Conservation (phyloP, 2,888 invertebrate species). For the Brenthis ino region DNA sequence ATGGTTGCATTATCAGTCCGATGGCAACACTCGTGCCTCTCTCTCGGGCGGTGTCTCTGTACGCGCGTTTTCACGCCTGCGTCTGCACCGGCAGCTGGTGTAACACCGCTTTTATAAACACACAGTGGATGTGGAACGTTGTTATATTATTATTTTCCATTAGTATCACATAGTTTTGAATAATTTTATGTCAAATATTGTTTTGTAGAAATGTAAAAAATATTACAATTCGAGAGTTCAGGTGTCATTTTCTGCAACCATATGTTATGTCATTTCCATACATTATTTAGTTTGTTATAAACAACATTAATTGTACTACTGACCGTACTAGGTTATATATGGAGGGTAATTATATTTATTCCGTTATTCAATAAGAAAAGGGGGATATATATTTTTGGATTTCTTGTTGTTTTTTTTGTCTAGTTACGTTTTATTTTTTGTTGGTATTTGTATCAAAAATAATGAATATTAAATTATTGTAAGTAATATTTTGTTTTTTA, state of each 20-base stretch:
- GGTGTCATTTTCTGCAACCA: no score
- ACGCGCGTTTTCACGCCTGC: slow-evolving; percentile 68
- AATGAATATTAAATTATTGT: not conserved
- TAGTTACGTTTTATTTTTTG: not conserved
- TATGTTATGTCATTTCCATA: no score
- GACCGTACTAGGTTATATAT: no score
- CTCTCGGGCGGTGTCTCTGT: slow-evolving; percentile 64
- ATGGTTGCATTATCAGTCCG: slow-evolving; percentile 65
- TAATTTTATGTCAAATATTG: not conserved
- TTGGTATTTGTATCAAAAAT: not conserved
- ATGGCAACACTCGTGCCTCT: slow-evolving; percentile 65
- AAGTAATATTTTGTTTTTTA: not conserved
- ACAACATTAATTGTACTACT: no score
- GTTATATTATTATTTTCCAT: not conserved
- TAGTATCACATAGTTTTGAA: not conserved
- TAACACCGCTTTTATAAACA: slow-evolving; percentile 43
- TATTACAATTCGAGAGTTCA: no score
- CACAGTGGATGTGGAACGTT: not conserved
- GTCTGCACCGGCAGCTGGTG: slow-evolving; percentile 66
- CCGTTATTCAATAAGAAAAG: not conserved
- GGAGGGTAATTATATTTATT: no score
- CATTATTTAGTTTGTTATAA: no score
- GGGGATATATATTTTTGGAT: not conserved
- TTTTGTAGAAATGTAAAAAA: no score
- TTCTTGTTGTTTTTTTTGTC: not conserved